Percentiles rank a stretch among this genome's conserved stretches.
These are phyloP conservation scores for Electrophaes corylata DNA, from an alignment of 2,888 invertebrate genomes.

Conservation along the genomic window DNA sequence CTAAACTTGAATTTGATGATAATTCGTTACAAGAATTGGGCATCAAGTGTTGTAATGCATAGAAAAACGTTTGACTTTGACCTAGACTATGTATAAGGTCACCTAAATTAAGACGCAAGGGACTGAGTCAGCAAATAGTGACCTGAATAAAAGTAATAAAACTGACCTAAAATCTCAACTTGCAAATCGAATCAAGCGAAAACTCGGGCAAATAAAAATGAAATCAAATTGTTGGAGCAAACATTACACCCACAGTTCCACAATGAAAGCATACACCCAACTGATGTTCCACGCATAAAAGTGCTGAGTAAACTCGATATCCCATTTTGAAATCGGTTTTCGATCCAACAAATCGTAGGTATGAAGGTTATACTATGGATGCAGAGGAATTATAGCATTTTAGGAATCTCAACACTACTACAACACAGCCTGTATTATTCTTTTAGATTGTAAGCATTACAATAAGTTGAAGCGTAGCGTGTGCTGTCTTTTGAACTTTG, in stretches of 20 bases:
- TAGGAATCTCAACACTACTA: not conserved
- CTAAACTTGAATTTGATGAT: too few relatives aligned
- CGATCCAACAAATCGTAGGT: constrained; percentile 24
- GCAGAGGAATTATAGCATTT: constrained; percentile 5
- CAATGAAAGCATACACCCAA: constrained; percentile 17
- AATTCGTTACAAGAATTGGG: too few relatives aligned
- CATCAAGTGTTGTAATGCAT: too few relatives aligned
- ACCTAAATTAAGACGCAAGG: too few relatives aligned
- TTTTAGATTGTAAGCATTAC: too few relatives aligned
- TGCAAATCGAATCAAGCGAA: constrained; percentile 5
- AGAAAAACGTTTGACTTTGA: too few relatives aligned
- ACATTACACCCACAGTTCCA: constrained; percentile 11
- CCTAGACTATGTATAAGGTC: too few relatives aligned
- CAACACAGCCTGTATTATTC: too few relatives aligned
- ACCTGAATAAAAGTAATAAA: not conserved
- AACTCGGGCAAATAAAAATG: constrained; percentile 15
- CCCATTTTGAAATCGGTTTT: constrained; percentile 36
- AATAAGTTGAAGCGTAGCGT: too few relatives aligned
- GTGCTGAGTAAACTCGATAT: constrained; percentile 32
- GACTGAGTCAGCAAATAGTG: not conserved
- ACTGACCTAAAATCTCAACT: not conserved
- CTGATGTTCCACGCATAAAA: constrained; percentile 27
- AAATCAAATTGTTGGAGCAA: constrained; percentile 18
- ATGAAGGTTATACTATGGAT: not conserved
- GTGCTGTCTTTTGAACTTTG: too few relatives aligned